These are phyloP conservation scores for Rhinichthys osculus DNA, from an alignment of 2,797 vertebrate species.

Conservation along the genomic window DNA sequence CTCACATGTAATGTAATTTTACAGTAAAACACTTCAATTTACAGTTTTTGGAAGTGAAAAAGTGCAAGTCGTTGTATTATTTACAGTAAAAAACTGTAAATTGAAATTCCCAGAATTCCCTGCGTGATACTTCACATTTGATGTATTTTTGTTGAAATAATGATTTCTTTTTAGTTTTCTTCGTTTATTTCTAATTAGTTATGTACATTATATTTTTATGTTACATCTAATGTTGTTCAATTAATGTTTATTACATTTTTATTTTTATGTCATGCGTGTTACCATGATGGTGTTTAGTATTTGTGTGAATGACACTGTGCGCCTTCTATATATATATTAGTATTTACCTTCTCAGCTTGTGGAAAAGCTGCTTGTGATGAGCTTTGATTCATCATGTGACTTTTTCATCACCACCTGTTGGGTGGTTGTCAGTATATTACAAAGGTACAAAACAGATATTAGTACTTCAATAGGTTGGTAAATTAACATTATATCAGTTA, in stretches of 20 bases:
- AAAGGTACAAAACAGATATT: background rate
- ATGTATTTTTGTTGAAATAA: no score
- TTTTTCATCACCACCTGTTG: background rate
- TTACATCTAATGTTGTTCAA: no score
- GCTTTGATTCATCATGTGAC: conserved; percentile 3
- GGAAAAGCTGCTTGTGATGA: background rate
- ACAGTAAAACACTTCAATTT: no score
- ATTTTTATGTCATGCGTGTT: background rate
- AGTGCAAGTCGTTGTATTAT: no score
- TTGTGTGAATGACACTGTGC: background rate
- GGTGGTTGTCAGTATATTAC: background rate
- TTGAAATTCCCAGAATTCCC: no score
- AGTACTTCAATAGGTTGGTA: background rate
- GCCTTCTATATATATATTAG: background rate
- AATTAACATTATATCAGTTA: background rate
- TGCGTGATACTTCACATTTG: no score
- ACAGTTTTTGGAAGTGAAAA: no score
- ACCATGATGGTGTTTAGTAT: background rate
- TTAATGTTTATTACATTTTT: background rate
- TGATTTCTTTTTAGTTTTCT: no score
- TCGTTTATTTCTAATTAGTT: no score
- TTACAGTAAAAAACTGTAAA: no score
- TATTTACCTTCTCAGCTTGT: background rate
- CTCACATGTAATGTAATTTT: no score
- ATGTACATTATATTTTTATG: no score